Evolutionary conservation across 1,140 invertebrate species (phyloP).

Genomic region (Tigriopus japonicus): DNA sequence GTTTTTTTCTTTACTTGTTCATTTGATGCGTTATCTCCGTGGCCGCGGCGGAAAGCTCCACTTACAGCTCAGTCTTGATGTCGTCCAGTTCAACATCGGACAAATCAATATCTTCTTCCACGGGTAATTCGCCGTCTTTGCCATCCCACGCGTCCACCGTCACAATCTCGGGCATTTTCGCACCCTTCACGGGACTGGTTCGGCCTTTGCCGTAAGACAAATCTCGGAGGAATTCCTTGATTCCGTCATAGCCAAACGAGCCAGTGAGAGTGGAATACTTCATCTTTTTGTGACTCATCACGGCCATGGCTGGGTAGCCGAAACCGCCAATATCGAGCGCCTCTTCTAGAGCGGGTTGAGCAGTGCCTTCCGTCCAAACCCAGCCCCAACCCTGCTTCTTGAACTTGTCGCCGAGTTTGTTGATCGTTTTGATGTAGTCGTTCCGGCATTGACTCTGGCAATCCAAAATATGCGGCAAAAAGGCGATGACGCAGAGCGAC

Average conservation of each 20-base stretch:
- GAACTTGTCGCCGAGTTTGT: conserved; percentile 65
- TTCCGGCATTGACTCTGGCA: conserved; percentile 89
- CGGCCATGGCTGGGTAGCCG: conserved; percentile 82
- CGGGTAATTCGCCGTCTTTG: conserved; percentile 74
- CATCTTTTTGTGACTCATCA: conserved; percentile 89
- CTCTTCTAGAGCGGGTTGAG: conserved; percentile 64
- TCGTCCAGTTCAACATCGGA: conserved; percentile 73
- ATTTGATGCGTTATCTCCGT: neutral
- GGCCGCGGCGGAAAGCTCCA: no score
- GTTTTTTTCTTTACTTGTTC: neutral
- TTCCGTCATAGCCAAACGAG: conserved; percentile 82
- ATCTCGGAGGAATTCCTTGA: conserved; percentile 81
- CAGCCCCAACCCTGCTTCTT: conserved; percentile 95
- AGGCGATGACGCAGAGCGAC: conserved; percentile 76
- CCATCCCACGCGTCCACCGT: conserved; percentile 78
- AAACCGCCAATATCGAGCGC: conserved; percentile 82
- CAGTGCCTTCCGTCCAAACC: conserved; percentile 80
- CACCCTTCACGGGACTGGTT: conserved; percentile 69
- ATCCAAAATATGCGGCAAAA: conserved; percentile 91
- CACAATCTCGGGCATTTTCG: conserved; percentile 55
- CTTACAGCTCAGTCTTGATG: no score
- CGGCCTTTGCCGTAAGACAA: conserved; percentile 83
- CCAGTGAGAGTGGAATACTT: conserved; percentile 85
- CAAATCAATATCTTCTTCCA: conserved; percentile 79
- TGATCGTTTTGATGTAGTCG: conserved; percentile 56